Evolutionary conservation across 2,797 vertebrate genomes (phyloP).

Genomic region (Sarcophilus harrisii): DNA sequence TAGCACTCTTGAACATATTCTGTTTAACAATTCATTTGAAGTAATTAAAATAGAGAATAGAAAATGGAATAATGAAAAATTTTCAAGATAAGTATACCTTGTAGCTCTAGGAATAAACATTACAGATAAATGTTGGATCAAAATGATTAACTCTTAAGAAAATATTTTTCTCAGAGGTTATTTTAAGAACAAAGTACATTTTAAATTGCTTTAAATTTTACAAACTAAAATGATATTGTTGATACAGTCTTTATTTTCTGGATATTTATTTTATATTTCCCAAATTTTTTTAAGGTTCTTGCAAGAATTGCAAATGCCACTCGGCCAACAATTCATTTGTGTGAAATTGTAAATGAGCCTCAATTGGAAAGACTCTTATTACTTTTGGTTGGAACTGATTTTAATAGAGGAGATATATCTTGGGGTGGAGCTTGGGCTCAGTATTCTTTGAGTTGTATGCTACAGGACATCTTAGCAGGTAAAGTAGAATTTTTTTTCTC

Average conservation of each 20-base stretch:
- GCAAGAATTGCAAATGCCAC: constrained; percentile 98
- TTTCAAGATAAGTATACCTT: background rate
- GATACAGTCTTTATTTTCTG: constrained; percentile 16
- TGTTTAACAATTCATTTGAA: background rate
- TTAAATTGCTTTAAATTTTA: constrained; percentile 11
- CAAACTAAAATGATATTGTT: background rate
- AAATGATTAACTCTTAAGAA: constrained; percentile 10
- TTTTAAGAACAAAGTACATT: constrained; percentile 13
- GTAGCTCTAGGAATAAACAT: background rate
- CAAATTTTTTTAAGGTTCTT: constrained; percentile 89
- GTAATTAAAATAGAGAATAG: background rate
- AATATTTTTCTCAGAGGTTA: background rate
- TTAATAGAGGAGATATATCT: constrained; percentile 98
- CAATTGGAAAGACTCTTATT: constrained; percentile 97
- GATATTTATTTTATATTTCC: constrained; percentile 45
- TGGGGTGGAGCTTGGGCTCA: constrained; percentile 99
- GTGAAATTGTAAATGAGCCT: constrained; percentile 96
- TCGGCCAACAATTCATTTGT: constrained; percentile 97
- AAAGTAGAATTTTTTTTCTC: constrained; percentile 71
- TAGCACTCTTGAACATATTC: background rate
- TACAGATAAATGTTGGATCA: background rate
- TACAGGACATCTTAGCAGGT: constrained; percentile 99
- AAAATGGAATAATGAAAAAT: background rate
- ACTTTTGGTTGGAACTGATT: constrained; percentile 97
- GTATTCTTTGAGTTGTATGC: constrained; percentile 98